These are phyloP conservation scores for Colinus virginianus DNA, from an alignment of 2,113 vertebrate species.

Conservation along the genomic window DNA sequence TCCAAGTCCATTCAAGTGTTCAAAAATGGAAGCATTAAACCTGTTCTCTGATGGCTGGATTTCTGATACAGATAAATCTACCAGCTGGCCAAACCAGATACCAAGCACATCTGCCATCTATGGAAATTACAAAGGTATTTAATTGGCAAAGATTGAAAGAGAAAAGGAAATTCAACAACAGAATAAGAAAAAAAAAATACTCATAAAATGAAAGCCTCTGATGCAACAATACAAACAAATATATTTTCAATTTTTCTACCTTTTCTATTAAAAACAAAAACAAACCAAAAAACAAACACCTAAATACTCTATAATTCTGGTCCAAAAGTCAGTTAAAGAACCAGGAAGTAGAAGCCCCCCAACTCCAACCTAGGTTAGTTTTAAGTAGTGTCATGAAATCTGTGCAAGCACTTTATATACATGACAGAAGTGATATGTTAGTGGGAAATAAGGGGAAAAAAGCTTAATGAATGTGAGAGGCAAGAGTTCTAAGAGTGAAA, in stretches of 20 bases:
- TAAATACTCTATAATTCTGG: not conserved
- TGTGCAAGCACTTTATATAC: not conserved
- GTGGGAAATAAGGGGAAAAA: not conserved
- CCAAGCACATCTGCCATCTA: not conserved
- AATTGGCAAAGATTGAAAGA: not conserved
- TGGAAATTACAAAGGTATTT: not conserved
- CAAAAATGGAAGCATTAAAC: not conserved
- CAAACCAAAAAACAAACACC: not conserved
- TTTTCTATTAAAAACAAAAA: not conserved
- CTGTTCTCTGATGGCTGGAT: not conserved
- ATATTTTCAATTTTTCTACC: not conserved
- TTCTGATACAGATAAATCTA: not conserved
- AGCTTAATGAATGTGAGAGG: not conserved
- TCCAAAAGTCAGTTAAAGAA: not conserved
- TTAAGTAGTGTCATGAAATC: not conserved
- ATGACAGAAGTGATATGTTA: not conserved
- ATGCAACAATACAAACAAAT: not conserved
- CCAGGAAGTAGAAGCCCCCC: not conserved
- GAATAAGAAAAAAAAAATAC: not conserved
- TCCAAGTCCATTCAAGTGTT: not conserved
- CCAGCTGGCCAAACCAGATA: not conserved
- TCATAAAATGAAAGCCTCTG: not conserved
- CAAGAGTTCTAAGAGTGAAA: not conserved
- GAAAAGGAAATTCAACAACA: not conserved
- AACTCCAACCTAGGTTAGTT: not conserved